These are phyloP conservation scores for Phrynocephalus guinanensis DNA, from an alignment of 2,797 vertebrate species.

Conservation along the genomic window DNA sequence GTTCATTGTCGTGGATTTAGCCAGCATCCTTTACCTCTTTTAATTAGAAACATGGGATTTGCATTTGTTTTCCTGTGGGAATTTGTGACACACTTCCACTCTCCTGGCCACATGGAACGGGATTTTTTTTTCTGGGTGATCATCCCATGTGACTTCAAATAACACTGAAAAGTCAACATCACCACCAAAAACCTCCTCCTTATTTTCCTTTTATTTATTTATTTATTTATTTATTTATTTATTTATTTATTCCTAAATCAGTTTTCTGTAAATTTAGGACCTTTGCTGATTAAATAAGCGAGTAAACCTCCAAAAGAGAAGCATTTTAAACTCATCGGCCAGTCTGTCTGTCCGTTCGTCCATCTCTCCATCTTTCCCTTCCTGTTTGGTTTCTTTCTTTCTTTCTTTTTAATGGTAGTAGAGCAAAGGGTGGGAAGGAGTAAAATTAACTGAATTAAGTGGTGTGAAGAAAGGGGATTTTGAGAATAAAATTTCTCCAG, in stretches of 20 bases:
- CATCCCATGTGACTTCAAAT: background rate
- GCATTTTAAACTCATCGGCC: background rate
- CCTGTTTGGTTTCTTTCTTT: too few relatives aligned
- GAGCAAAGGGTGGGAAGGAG: background rate
- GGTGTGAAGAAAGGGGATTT: too few relatives aligned
- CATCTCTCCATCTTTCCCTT: background rate
- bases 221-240: too few relatives aligned
- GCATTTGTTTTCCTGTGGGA: background rate
- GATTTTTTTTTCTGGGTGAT: background rate
- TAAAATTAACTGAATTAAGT: background rate
- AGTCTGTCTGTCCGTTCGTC: background rate
- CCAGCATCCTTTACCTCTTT: too few relatives aligned
- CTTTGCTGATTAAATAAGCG: background rate
- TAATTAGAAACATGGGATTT: too few relatives aligned
- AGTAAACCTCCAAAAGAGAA: background rate
- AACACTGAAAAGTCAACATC: too few relatives aligned
- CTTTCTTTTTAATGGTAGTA: too few relatives aligned
- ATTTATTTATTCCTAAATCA: too few relatives aligned
- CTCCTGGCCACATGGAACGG: background rate
- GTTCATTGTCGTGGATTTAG: too few relatives aligned
- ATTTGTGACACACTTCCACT: background rate
- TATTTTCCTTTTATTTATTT: too few relatives aligned
- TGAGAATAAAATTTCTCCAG: background rate
- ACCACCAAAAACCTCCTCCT: too few relatives aligned
- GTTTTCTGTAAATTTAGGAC: too few relatives aligned